Evolutionary conservation across 2,888 invertebrate genomes (phyloP), one percentile per base, ranked within the genome.

Genomic region (Eulithis testata): DNA sequence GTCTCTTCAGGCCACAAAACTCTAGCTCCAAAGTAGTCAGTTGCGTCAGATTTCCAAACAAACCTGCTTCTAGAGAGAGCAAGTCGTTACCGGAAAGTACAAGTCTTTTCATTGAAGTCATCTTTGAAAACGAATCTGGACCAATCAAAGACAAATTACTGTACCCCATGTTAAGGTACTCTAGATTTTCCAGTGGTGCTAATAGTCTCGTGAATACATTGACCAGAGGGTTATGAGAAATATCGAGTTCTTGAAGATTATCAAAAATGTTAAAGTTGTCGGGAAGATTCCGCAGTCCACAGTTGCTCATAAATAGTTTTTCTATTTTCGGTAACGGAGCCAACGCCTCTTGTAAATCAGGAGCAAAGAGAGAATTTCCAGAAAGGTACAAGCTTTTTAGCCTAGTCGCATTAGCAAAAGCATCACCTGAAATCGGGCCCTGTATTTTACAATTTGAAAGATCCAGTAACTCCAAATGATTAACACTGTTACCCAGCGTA

Each of bases 91-190:
- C 96, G 3, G 96, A 96, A 40, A 96, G 87, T 55, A 96, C 93
- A 21, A 96, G 87, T 58, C 93, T 93, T 76, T 94, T 95, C 86
- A 96, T 91, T 9, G 95, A 94, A 1, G 95, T 94, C 95, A 96
- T 96, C 78, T 95, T 94, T 4, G 95, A 93, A 77, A 96, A 96
- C 3, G 95, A 94, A 40, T 94, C 93, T 45, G 95, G 95, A 0
- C 95, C 94, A 61, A 96, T 91, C 70, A 94, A 93, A 0, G 95
- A 95, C 3, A 96, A 87, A 78, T 95, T 94, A 82, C 96, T 96
- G 79, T 95, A 95, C 6, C 96, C 95, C 96, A 96, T 96, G 81
- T 96, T 95, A 4, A 96, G 86, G 76, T 95, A 95, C 81, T 95
- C 95, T 43, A 96, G 85, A 11, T 95, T 95, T 66, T 94, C 94